Evolutionary conservation across 2,113 vertebrate genomes (phyloP), one percentile per base, ranked within the genome.

Genomic region (Scalopus aquaticus): DNA sequence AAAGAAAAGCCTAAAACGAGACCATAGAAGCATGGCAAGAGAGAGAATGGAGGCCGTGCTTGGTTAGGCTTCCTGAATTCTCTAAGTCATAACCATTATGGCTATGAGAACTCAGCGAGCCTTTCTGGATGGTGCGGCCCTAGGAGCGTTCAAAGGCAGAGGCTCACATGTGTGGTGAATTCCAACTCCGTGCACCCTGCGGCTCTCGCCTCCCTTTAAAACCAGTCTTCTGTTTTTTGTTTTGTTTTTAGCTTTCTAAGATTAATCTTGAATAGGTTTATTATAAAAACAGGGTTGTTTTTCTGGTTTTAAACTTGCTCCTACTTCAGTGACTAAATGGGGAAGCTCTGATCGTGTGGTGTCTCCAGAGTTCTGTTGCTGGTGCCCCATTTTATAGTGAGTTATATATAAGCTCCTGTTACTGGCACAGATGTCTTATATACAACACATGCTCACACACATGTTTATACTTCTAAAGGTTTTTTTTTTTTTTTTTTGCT

Each of bases 1-100:
- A 44, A 96, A 88, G 73, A 95, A 82, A 95, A 72, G 17, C 58
- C 88, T 92, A 32, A 49, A 96, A 91, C 2, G 24, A 70, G 64
- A 83, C 85, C 74, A 60, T 5, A 26, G 74, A 79, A 73, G 82
- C 60, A 35, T 69, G 24, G 20, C 12, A 35, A 60, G 74, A 54
- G n/a, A 78, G 39, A 76, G 20, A n/a, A 88, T 49, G n/a, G 37
- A 37, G 19, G 19, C 65, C 24, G 46, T 6, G 6, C 65, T 51
- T 87, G 13, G 24, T 37, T 76, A 39, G 51, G 46, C 76, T 87
- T 62, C 83, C 26, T 80, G 51, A 72, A 76, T 67, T 88, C 64
- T 78, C 8, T 22, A 44, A 74, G 30, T 26, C 77, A 19, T 13
- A n/a, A 60, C n/a, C 3, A 0, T 42, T 32, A 24, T 4, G 54